phyloP scores from a whole-genome alignment of 2,113 vertebrate species.

The Chiloscyllium plagiosum region DNA sequence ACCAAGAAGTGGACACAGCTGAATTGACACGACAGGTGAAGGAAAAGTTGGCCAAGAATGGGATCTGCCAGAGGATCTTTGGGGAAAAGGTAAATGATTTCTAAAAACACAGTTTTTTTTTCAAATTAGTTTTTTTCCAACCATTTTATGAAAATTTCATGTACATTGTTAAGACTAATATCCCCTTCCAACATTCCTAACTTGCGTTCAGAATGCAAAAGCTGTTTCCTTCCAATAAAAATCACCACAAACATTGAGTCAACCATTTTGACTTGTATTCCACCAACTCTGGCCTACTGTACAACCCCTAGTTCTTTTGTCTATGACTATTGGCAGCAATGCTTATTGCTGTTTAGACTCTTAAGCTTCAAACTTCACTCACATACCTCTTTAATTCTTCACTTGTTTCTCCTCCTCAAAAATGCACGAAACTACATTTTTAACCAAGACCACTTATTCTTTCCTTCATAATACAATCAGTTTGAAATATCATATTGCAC shows the following conservation, averaged over 20 bases:
- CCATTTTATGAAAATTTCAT: not conserved
- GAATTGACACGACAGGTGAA: constrained; percentile 85
- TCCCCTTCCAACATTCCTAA: not conserved
- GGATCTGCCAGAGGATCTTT: constrained; percentile 86
- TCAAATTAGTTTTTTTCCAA: not conserved
- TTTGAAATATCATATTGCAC: not conserved
- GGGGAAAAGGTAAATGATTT: constrained; percentile 74
- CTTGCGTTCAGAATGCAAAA: not conserved
- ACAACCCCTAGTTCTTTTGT: not conserved
- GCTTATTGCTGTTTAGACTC: not conserved
- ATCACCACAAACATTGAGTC: not conserved
- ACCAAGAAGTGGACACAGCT: constrained; percentile 84
- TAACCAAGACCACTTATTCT: not conserved
- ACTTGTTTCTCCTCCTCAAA: not conserved
- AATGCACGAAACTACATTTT: not conserved
- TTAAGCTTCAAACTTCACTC: not conserved
- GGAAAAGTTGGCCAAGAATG: constrained; percentile 86
- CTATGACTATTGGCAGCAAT: not conserved
- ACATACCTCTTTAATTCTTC: not conserved
- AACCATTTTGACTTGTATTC: not conserved
- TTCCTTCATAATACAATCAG: not conserved
- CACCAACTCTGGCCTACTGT: not conserved
- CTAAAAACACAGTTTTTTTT: not conserved
- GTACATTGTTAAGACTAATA: not conserved
- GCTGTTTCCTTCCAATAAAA: not conserved